These are phyloP conservation scores for Temnothorax curvispinosus DNA, from an alignment of 1,140 invertebrate genomes.

Conservation along the genomic window DNA sequence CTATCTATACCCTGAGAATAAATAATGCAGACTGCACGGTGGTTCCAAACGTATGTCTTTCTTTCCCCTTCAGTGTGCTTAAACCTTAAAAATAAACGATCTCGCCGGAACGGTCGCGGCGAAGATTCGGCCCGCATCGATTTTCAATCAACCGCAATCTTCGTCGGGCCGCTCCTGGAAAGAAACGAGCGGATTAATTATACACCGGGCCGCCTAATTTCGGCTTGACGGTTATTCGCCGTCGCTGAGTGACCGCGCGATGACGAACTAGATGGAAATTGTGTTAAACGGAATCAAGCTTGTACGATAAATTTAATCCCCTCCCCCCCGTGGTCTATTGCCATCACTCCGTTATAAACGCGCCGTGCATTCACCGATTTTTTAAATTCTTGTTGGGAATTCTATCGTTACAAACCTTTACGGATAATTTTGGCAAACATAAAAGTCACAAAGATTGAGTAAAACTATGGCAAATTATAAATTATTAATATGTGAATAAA, in stretches of 20 bases:
- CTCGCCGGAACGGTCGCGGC: not conserved
- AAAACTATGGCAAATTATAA: not conserved
- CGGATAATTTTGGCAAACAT: not conserved
- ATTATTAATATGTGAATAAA: not conserved
- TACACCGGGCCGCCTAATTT: slow-evolving; percentile 36
- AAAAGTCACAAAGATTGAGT: not conserved
- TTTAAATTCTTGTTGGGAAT: not conserved
- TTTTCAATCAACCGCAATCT: slow-evolving; percentile 40
- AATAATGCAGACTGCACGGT: slow-evolving; percentile 39
- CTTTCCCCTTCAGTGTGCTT: slow-evolving; percentile 11
- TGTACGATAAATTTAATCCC: slow-evolving; percentile 31
- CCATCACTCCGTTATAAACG: not conserved
- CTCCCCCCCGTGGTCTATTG: not conserved
- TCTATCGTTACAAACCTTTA: not conserved
- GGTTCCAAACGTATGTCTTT: slow-evolving; percentile 22
- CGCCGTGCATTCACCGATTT: not conserved
- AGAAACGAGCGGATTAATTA: slow-evolving; percentile 49
- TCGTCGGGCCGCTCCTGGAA: slow-evolving; percentile 8
- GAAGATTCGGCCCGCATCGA: slow-evolving; percentile 28
- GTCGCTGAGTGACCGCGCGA: not conserved
- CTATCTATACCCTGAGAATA: slow-evolving; percentile 43
- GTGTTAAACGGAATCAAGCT: not conserved
- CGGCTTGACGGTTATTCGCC: not conserved
- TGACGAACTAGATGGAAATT: slow-evolving; percentile 15
- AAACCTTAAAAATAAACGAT: slow-evolving; percentile 51